Percentiles rank a stretch among this genome's conserved stretches.
Conservation (phyloP, 2,797 vertebrate species). For the Ceyx erithaca region DNA sequence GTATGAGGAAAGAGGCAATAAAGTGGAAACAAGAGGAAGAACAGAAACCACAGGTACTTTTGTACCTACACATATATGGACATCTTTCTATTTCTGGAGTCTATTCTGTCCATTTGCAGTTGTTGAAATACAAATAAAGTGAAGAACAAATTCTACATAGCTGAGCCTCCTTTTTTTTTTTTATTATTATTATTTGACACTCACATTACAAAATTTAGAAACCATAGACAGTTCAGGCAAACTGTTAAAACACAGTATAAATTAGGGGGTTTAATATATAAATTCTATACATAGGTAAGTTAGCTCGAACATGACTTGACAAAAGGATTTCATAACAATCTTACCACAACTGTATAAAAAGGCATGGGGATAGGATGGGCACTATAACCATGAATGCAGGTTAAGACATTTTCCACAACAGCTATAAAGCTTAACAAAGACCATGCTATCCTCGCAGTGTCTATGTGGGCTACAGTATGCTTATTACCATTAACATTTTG, state of each 20-base stretch:
- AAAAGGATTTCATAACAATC: slow-evolving; percentile 68
- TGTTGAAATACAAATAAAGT: not conserved
- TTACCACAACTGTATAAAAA: slow-evolving; percentile 74
- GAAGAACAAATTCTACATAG: not conserved
- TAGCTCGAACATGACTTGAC: slow-evolving; percentile 71
- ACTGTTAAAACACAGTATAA: slow-evolving; percentile 84
- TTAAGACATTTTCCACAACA: slow-evolving; percentile 69
- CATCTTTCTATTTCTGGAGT: not conserved
- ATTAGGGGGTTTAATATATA: slow-evolving; percentile 74
- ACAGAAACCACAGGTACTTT: not conserved
- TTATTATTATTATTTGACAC: slow-evolving; percentile 68
- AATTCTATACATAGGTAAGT: slow-evolving; percentile 76
- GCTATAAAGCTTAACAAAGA: slow-evolving; percentile 64
- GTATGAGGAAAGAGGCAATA: not conserved
- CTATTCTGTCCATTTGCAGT: not conserved
- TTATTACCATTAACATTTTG: slow-evolving; percentile 59
- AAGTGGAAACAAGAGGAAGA: not conserved
- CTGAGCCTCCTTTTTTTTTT: not conserved
- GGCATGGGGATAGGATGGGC: slow-evolving; percentile 54
- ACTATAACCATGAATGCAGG: slow-evolving; percentile 58
- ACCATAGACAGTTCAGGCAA: slow-evolving; percentile 79
- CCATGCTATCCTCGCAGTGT: slow-evolving; percentile 65
- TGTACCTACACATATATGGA: not conserved
- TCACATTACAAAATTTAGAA: slow-evolving; percentile 81
- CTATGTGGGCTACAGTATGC: slow-evolving; percentile 49